Evolutionary conservation across 2,797 vertebrate genomes (phyloP), one percentile per base, ranked within the genome.

Genomic region (Crax fasciolata): DNA sequence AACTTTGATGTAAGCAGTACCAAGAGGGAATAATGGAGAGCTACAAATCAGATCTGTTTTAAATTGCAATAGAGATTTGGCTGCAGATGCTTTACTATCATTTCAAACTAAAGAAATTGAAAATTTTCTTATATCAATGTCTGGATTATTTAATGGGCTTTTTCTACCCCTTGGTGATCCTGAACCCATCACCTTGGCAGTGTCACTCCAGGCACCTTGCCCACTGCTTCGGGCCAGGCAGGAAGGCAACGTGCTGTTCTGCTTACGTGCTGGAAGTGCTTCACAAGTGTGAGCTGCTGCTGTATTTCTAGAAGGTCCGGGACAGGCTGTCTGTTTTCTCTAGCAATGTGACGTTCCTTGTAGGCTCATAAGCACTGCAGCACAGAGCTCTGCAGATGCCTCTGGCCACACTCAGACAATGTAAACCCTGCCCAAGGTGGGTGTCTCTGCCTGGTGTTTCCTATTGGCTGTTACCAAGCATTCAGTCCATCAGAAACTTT

Each of bases 391-490:
- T 85, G 65, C 73, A 77, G 73, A 89, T 85, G 76, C 89, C 78
- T 49, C 82, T 95, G 89, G 73, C 79, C 27, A 1, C 49, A 35
- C 38, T 83, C 68, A 10, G 84, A 24, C 82, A 48, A 74, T 73
- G 62, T 35, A 57, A 62, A 12, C 73, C 66, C 75, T 94, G 39
- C 96, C 89, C 83, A 23, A 86, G 85, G 89, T 94, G 93, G 96
- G 83, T 94, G 87, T 95, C 91, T 94, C 83, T 94, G 80, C 85
- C 87, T 93, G 83, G 58, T 79, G 51, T 84, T 90, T 88, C 51
- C 63, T 72, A 79, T 90, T 96, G 94, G 83, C 70, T 91, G 13
- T 49, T 94, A 38, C 87, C 58, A 77, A 65, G 43, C 6, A 41
- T 89, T 93, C 72, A 92, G 43, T 84, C 70, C 78, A 61, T 87